These are phyloP conservation scores for Drosophila merina DNA, from an alignment of 2,888 invertebrate species.

Conservation along the genomic window DNA sequence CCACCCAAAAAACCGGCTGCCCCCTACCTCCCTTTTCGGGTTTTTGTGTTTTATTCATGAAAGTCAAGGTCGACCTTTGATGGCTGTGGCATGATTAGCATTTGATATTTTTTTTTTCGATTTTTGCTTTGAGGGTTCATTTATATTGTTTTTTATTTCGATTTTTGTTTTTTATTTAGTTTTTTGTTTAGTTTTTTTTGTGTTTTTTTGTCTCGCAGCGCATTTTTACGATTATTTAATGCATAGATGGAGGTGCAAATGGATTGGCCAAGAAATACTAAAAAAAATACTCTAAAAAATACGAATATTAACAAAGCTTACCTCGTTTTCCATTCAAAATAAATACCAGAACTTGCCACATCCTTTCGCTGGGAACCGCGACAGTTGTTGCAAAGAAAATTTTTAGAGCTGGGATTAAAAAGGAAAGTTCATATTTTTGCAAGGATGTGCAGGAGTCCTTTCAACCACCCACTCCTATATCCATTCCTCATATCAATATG, in stretches of 20 bases:
- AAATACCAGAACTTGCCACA: no score
- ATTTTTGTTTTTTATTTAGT: background rate
- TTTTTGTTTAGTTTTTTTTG: slow-evolving; percentile 18
- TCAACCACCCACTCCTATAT: background rate
- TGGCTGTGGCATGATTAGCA: slow-evolving; percentile 37
- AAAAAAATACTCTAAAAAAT: no score
- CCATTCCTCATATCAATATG: slow-evolving; percentile 40
- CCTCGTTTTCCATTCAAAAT: no score
- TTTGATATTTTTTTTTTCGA: slow-evolving; percentile 18
- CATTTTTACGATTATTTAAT: slow-evolving; percentile 25
- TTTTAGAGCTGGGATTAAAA: slow-evolving; percentile 13
- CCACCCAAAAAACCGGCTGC: background rate
- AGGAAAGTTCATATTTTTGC: slow-evolving; percentile 27
- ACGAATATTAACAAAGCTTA: no score
- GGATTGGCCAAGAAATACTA: slow-evolving; percentile 16
- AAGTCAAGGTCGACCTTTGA: slow-evolving; percentile 37
- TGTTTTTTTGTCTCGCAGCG: slow-evolving; percentile 8
- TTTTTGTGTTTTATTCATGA: slow-evolving; percentile 14
- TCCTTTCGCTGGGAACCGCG: slow-evolving; percentile 24
- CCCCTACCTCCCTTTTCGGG: background rate
- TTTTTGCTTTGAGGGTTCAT: slow-evolving; percentile 33
- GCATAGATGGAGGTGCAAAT: slow-evolving; percentile 12
- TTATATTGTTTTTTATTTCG: slow-evolving; percentile 31
- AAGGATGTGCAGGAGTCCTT: slow-evolving; percentile 9
- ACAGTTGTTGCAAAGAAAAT: slow-evolving; percentile 19